Evolutionary conservation across 2,113 vertebrate genomes (phyloP).

Genomic region (Sialia sialis): DNA sequence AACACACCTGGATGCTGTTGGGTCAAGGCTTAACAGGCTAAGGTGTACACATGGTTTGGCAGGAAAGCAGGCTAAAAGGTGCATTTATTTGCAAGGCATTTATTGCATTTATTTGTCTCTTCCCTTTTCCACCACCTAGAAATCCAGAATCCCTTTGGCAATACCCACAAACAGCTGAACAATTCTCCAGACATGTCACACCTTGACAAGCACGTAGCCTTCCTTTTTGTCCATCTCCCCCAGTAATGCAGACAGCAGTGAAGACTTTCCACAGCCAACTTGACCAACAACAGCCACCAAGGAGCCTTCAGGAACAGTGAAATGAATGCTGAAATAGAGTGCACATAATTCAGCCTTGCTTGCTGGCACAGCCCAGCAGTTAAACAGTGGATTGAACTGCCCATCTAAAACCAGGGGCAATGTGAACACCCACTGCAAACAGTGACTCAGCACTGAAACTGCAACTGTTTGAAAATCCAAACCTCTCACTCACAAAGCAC

Average conservation of each 20-base stretch:
- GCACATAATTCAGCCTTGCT: not conserved
- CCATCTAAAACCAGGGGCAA: not conserved
- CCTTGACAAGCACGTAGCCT: conserved; percentile 84
- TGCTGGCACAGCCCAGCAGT: not conserved
- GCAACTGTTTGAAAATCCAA: not conserved
- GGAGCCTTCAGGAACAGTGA: conserved; percentile 85
- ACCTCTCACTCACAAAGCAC: not conserved
- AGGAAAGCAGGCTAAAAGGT: not conserved
- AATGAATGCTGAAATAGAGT: conserved; percentile 78
- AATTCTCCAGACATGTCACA: conserved; percentile 21
- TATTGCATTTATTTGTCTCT: too few species aligned
- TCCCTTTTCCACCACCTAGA: not conserved
- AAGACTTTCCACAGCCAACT: conserved; percentile 94
- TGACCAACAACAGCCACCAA: conserved; percentile 92
- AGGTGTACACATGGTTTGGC: not conserved
- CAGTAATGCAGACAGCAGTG: conserved; percentile 88
- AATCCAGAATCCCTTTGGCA: not conserved
- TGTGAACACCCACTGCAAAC: not conserved
- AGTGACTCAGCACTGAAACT: not conserved
- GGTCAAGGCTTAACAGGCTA: not conserved
- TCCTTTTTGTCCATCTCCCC: conserved; percentile 94
- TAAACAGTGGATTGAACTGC: not conserved
- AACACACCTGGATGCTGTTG: not conserved
- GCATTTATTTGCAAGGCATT: not conserved
- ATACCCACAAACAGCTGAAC: not conserved